Conservation (phyloP, 2,888 invertebrate genomes). For the Eurytoma californica region DNA sequence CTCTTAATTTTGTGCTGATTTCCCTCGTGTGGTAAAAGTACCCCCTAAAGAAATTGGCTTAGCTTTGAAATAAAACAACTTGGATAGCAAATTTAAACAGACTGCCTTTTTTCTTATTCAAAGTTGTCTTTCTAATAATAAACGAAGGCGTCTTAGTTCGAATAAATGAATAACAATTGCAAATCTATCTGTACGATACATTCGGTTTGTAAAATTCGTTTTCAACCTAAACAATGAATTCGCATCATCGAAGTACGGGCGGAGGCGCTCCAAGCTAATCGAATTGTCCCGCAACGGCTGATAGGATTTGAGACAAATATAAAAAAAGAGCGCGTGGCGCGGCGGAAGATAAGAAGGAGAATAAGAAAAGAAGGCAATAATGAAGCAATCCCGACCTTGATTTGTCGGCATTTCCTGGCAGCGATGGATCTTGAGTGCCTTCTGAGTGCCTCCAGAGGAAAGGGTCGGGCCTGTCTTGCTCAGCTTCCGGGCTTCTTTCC, state of each 20-base stretch:
- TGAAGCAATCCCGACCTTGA: conserved; percentile 81
- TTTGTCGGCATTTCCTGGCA: conserved; percentile 87
- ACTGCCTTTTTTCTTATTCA: neutral
- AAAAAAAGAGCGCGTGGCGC: neutral
- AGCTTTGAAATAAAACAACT: neutral
- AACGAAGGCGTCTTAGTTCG: neutral
- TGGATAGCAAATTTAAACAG: neutral
- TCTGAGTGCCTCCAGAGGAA: conserved; percentile 87
- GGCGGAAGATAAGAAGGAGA: neutral
- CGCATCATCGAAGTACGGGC: neutral
- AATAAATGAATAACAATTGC: neutral
- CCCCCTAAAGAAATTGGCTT: neutral
- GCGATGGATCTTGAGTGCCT: conserved; percentile 91
- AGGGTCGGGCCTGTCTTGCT: conserved; percentile 47
- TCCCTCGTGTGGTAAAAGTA: neutral
- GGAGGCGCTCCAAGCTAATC: neutral
- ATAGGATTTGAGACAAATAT: neutral
- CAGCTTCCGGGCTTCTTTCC: conserved; percentile 50
- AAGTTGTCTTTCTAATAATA: neutral
- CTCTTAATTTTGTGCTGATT: neutral
- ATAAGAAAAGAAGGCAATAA: conserved; percentile 7
- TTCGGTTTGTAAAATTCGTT: neutral
- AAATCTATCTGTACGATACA: neutral
- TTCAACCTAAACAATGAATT: neutral
- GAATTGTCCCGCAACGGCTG: neutral